Evolutionary conservation across 1,140 invertebrate species (phyloP).

Genomic region (Drosophila persimilis): DNA sequence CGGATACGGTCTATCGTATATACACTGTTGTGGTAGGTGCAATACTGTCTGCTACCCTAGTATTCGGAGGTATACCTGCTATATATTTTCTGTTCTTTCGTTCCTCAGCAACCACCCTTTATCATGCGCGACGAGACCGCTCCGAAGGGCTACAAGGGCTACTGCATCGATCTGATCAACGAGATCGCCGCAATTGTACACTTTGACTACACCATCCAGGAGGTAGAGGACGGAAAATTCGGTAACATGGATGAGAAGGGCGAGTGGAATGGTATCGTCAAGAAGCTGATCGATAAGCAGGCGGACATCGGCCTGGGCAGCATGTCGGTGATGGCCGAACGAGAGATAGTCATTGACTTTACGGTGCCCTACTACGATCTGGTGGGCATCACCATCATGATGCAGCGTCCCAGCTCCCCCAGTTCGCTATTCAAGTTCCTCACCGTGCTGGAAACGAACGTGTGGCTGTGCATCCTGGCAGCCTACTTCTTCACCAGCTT

Average conservation of each 20-base stretch:
- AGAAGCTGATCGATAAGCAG: constrained; percentile 94
- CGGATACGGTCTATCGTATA: constrained; percentile 91
- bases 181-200: constrained; percentile 91
- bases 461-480: constrained; percentile 97
- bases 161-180: constrained; percentile 96
- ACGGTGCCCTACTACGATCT: constrained; percentile 98
- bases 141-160: constrained; percentile 91
- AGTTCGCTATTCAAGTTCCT: constrained; percentile 98
- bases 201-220: constrained; percentile 94
- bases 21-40: constrained; percentile 88
- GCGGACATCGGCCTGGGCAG: constrained; percentile 95
- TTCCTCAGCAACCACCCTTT: constrained; percentile 91
- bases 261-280: constrained; percentile 96
- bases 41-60: constrained; percentile 3
- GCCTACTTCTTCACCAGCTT: constrained; percentile 98
- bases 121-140: constrained; percentile 88
- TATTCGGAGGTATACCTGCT: neutral
- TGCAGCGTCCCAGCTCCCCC: constrained; percentile 85
- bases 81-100: neutral
- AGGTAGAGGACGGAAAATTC: constrained; percentile 90
- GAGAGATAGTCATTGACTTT: constrained; percentile 97
- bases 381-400: constrained; percentile 95
- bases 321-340: constrained; percentile 96
- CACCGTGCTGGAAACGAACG: constrained; percentile 96
- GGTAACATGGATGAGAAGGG: constrained; percentile 93